Evolutionary conservation across 2,797 vertebrate species (phyloP).

Genomic region (Enteromius thamalakanensis): DNA sequence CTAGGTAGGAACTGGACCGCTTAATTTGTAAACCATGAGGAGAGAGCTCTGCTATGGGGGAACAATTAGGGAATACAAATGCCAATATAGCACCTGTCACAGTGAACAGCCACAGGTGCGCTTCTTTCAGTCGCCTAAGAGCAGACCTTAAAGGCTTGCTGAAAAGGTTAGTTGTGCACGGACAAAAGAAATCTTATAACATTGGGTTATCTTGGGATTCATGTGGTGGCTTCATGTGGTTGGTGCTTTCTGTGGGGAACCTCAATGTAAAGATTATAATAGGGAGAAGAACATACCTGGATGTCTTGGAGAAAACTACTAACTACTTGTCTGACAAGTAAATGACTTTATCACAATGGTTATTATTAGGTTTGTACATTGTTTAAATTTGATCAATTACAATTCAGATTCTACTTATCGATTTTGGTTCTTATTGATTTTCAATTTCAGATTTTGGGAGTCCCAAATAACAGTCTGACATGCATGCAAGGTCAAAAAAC

Average conservation of each 20-base stretch:
- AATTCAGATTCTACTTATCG: no score
- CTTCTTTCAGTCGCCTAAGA: not conserved
- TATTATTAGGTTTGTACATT: not conserved
- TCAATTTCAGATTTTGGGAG: no score
- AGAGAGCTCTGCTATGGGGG: conserved; percentile 24
- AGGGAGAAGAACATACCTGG: not conserved
- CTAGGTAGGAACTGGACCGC: not conserved
- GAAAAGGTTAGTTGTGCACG: conserved; percentile 22
- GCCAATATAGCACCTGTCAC: conserved; percentile 30
- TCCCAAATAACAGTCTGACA: no score
- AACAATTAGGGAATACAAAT: conserved; percentile 24
- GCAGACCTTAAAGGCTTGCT: conserved; percentile 18
- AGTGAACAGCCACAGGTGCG: conserved; percentile 21
- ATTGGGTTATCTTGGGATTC: conserved; percentile 21
- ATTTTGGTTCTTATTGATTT: no score
- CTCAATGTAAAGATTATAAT: conserved; percentile 14
- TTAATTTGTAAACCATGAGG: conserved; percentile 7
- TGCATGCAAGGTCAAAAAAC: no score
- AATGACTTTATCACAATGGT: not conserved
- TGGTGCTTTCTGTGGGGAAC: not conserved
- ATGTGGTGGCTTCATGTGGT: not conserved
- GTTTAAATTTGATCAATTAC: not conserved
- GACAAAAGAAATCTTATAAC: conserved; percentile 21
- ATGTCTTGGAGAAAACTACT: not conserved
- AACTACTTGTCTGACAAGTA: not conserved